phyloP scores from a whole-genome alignment of 2,888 invertebrate genomes.

The Geotrupes spiniger region DNA sequence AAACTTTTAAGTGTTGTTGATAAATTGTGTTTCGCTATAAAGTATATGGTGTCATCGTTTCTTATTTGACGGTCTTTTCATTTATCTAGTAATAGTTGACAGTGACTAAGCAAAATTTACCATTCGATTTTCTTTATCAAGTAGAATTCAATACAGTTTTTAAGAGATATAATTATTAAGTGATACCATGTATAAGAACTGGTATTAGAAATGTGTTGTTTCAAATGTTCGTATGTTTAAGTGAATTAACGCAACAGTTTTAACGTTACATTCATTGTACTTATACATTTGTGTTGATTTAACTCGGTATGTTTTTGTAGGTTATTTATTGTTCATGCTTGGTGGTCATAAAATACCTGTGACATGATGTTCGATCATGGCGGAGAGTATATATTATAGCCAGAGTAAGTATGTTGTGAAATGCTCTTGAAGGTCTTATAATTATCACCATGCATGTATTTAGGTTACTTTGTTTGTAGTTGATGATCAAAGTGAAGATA shows the following conservation, averaged over 20 bases:
- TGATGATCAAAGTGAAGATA: constrained; percentile 27
- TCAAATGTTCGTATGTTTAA: too few relatives aligned
- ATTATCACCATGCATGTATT: background rate
- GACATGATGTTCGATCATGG: constrained; percentile 33
- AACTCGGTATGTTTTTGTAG: too few relatives aligned
- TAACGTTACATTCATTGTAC: too few relatives aligned
- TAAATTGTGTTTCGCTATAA: too few relatives aligned
- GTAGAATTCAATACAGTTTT: too few relatives aligned
- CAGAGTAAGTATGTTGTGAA: constrained; percentile 27
- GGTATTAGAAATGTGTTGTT: too few relatives aligned
- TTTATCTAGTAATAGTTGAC: background rate
- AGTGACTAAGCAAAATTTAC: constrained; percentile 20
- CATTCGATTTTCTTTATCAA: background rate
- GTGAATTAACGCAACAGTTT: too few relatives aligned
- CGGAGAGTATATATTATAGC: constrained; percentile 31
- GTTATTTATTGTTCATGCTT: constrained; percentile 17
- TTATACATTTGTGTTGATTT: too few relatives aligned
- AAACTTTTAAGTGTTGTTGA: background rate
- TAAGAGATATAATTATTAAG: too few relatives aligned
- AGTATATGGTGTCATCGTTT: too few relatives aligned
- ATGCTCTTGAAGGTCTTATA: background rate
- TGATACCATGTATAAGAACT: too few relatives aligned
- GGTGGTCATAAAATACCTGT: constrained; percentile 16
- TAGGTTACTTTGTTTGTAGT: constrained; percentile 12
- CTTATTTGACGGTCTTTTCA: too few relatives aligned